phyloP scores from a whole-genome alignment of 2,888 invertebrate species.

The Ditylenchus weischeri region DNA sequence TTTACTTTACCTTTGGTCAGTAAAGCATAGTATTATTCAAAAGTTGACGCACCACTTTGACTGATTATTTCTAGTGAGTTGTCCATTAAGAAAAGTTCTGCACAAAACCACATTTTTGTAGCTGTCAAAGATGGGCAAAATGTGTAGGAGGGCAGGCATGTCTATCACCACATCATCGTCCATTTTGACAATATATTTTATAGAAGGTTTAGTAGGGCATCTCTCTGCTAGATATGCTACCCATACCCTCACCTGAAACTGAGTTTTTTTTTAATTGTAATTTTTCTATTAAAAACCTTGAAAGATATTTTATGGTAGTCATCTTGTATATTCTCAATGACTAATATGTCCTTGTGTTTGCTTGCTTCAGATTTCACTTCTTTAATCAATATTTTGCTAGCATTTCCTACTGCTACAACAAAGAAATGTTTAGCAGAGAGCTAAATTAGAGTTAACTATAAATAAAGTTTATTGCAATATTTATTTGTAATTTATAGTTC shows the following conservation, averaged over 20 bases:
- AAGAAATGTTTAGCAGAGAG: not conserved
- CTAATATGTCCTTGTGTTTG: slow-evolving; percentile 19
- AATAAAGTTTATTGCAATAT: not conserved
- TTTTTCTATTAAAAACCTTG: slow-evolving; percentile 25
- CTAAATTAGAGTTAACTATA: not conserved
- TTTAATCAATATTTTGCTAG: slow-evolving; percentile 17
- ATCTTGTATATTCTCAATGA: slow-evolving; percentile 30
- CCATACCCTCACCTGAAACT: slow-evolving; percentile 36
- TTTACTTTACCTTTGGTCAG: too few species aligned
- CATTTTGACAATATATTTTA: slow-evolving; percentile 33
- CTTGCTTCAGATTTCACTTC: slow-evolving; percentile 26
- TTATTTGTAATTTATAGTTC: not conserved
- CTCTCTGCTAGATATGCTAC: slow-evolving; percentile 26
- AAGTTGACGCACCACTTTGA: slow-evolving; percentile 38
- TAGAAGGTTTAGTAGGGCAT: slow-evolving; percentile 11
- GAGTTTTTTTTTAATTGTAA: not conserved
- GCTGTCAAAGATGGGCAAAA: slow-evolving; percentile 27
- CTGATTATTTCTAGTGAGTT: slow-evolving; percentile 31
- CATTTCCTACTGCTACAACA: slow-evolving; percentile 14
- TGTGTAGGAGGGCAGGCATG: slow-evolving; percentile 23
- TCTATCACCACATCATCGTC: slow-evolving; percentile 42
- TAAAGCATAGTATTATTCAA: too few species aligned
- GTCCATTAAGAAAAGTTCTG: slow-evolving; percentile 35
- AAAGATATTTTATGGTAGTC: slow-evolving; percentile 41
- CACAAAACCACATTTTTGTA: slow-evolving; percentile 35